These are phyloP conservation scores for Helostoma temminkii DNA, from an alignment of 2,797 vertebrate genomes.

Conservation along the genomic window DNA sequence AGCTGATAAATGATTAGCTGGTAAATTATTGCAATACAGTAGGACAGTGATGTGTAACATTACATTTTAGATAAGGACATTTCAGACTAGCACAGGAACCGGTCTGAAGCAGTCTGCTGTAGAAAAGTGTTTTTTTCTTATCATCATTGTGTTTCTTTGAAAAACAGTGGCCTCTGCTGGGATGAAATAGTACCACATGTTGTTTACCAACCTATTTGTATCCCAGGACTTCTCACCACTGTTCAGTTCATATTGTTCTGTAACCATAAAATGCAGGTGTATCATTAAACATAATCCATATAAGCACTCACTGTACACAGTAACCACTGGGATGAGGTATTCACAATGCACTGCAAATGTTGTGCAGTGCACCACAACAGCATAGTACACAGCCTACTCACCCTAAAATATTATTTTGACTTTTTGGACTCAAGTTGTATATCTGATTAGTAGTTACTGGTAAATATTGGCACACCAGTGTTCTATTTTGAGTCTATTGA, in stretches of 20 bases:
- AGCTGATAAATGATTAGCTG: slow-evolving; percentile 1
- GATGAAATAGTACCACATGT: slow-evolving; percentile 65
- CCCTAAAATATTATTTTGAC: slow-evolving; percentile 18
- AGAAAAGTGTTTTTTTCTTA: slow-evolving; percentile 43
- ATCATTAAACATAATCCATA: slow-evolving; percentile 27
- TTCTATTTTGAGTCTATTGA: slow-evolving; percentile 73
- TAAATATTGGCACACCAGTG: slow-evolving; percentile 35
- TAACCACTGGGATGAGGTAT: neutral
- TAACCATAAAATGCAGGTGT: slow-evolving; percentile 17
- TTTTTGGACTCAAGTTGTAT: slow-evolving; percentile 31
- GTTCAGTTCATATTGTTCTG: slow-evolving; percentile 32
- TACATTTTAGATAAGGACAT: slow-evolving; percentile 29
- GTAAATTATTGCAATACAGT: slow-evolving; percentile 1
- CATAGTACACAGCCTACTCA: neutral
- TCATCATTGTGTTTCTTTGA: slow-evolving; percentile 50
- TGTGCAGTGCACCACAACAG: neutral
- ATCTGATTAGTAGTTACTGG: slow-evolving; percentile 19
- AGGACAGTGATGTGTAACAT: slow-evolving; percentile 28
- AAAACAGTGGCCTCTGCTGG: slow-evolving; percentile 78
- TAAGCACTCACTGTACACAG: slow-evolving; percentile 5
- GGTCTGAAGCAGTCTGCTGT: slow-evolving; percentile 79
- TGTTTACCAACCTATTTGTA: slow-evolving; percentile 78
- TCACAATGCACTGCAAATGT: neutral
- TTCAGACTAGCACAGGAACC: slow-evolving; percentile 69
- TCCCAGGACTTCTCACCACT: slow-evolving; percentile 43